phyloP scores from a whole-genome alignment of 2,888 invertebrate genomes.

The Halocaridina rubra region DNA sequence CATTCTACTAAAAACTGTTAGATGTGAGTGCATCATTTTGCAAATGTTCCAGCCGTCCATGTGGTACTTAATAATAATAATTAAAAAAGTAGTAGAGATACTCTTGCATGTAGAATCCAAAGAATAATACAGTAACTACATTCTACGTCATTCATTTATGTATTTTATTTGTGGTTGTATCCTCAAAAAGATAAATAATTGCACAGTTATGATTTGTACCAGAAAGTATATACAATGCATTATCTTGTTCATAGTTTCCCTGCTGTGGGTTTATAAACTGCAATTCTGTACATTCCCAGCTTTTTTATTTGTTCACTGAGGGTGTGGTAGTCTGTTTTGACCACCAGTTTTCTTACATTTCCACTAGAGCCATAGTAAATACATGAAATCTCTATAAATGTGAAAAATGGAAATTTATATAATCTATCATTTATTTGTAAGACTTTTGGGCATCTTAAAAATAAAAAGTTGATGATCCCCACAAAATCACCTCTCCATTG shows the following conservation, averaged over 20 bases:
- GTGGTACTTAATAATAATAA: constrained; percentile 36
- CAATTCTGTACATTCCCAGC: constrained; percentile 55
- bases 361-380: no score
- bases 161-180: constrained; percentile 45
- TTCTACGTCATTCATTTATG: constrained; percentile 22
- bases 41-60: constrained; percentile 51
- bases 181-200: constrained; percentile 27
- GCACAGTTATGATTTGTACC: no score
- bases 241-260: no score
- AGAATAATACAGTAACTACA: constrained; percentile 26
- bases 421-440: no score
- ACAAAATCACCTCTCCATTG: no score
- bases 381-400: no score
- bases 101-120: constrained; percentile 46
- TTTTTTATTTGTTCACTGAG: constrained; percentile 29
- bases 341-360: constrained; percentile 46
- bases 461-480: no score
- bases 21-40: constrained; percentile 32
- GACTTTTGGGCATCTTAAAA: no score
- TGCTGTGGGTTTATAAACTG: not conserved
- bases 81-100: constrained; percentile 1
- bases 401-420: no score
- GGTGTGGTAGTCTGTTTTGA: constrained; percentile 25
- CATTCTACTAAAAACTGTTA: not conserved
- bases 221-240: no score